Evolutionary conservation across 92 coral and sea anemone species (phyloP).

Genomic region (Phenganax subtilis): DNA sequence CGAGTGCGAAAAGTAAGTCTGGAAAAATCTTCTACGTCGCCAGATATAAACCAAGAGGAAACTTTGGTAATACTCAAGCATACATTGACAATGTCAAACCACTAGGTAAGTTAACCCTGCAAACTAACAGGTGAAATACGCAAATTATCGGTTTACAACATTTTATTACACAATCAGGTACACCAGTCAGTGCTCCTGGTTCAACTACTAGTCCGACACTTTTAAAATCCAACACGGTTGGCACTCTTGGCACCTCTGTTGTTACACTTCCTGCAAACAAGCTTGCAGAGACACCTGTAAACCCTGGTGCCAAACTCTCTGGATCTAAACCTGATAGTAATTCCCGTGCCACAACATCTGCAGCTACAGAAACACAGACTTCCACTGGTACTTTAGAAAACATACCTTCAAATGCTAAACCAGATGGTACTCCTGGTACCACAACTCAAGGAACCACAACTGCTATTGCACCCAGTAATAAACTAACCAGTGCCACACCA

Average conservation of each 20-base stretch:
- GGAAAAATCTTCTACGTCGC: conserved; percentile 36
- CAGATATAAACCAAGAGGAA: conserved; percentile 46
- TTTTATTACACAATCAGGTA: neutral
- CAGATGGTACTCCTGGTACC: neutral
- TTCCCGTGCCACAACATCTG: neutral
- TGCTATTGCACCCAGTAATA: too few relatives aligned
- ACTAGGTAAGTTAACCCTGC: conserved; percentile 41
- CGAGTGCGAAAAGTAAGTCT: conserved; percentile 31
- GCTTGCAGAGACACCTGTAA: neutral
- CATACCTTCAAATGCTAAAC: neutral
- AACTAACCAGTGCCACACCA: neutral
- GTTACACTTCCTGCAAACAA: neutral
- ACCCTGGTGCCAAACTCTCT: neutral
- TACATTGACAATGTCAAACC: conserved; percentile 59
- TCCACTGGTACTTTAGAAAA: neutral
- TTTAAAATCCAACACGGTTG: neutral
- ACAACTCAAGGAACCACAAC: neutral
- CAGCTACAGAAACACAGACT: neutral
- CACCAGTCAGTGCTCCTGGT: neutral
- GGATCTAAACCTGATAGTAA: neutral
- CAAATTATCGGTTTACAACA: too few relatives aligned
- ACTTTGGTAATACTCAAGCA: conserved; percentile 51
- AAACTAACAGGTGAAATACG: too few relatives aligned
- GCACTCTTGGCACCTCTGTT: neutral
- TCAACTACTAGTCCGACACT: neutral